Conservation (phyloP, 2,888 invertebrate species). For the Polyommatus icarus region DNA sequence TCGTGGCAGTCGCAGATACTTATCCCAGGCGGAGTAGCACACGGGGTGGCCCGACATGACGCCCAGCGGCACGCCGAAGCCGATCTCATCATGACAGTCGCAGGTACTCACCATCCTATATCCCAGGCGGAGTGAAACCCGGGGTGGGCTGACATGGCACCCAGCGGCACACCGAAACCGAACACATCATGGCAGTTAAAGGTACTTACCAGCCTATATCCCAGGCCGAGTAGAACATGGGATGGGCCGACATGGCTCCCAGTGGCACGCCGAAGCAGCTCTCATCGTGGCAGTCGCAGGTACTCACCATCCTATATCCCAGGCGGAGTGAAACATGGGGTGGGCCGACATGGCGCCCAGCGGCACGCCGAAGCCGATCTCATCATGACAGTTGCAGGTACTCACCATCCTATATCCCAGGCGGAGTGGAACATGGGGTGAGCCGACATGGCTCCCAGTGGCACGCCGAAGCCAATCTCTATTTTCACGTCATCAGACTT, state of each 20-base stretch:
- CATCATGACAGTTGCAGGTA: slow-evolving; percentile 42
- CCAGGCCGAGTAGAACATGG: slow-evolving; percentile 75
- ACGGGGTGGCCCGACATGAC: slow-evolving; percentile 77
- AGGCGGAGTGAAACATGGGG: slow-evolving; percentile 77
- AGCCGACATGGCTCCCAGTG: slow-evolving; percentile 75
- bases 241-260: slow-evolving; percentile 75
- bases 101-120: slow-evolving; percentile 66
- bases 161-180: slow-evolving; percentile 74
- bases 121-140: slow-evolving; percentile 80
- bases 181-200: slow-evolving; percentile 53
- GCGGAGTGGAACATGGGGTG: slow-evolving; percentile 78
- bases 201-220: too few species aligned
- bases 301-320: slow-evolving; percentile 77
- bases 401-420: slow-evolving; percentile 79
- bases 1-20: slow-evolving; percentile 41
- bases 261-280: slow-evolving; percentile 74
- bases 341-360: slow-evolving; percentile 76
- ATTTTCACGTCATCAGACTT: slow-evolving; percentile 78
- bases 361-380: slow-evolving; percentile 75
- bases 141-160: slow-evolving; percentile 76
- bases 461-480: slow-evolving; percentile 75
- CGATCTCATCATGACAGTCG: slow-evolving; percentile 55
- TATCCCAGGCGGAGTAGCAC: slow-evolving; percentile 78
- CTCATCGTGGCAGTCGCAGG: neutral
- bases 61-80: slow-evolving; percentile 75